A percentile compares a stretch with the other conserved stretches of the same genome.
phyloP scores from a whole-genome alignment of 2,113 vertebrate species.

The Oenanthe melanoleuca region DNA sequence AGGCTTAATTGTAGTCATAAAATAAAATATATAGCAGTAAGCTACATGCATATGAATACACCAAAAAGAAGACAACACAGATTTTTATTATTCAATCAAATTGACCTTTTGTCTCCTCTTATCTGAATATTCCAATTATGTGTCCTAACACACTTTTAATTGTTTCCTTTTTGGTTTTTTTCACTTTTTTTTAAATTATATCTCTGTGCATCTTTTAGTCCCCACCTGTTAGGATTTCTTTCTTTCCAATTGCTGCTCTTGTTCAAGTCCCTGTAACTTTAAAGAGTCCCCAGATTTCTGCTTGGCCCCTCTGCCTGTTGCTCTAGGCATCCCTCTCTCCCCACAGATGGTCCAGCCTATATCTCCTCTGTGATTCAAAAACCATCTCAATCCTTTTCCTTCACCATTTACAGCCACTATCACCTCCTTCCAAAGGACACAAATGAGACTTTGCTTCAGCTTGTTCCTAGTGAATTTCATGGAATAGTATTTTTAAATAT shows the following conservation, averaged over 20 bases:
- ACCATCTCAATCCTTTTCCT: background rate
- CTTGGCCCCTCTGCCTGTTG: background rate
- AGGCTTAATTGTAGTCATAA: background rate
- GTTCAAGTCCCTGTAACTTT: background rate
- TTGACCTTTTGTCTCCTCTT: background rate
- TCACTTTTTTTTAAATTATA: background rate
- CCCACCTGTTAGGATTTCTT: background rate
- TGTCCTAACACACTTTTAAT: background rate
- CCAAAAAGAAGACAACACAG: background rate
- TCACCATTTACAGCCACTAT: background rate
- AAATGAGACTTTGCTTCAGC: background rate
- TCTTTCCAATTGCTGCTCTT: background rate
- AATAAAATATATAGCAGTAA: background rate
- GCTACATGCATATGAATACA: background rate
- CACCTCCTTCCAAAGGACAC: background rate
- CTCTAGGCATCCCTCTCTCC: background rate
- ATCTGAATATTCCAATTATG: background rate
- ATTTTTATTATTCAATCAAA: background rate
- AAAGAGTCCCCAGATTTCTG: background rate
- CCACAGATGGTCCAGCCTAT: background rate
- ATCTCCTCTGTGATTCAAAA: background rate
- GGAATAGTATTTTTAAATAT: constrained; percentile 41
- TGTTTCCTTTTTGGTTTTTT: background rate
- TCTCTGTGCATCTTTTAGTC: background rate
- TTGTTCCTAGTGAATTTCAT: constrained; percentile 16